Percentiles rank a stretch among this genome's conserved stretches.
phyloP scores from a whole-genome alignment of 2,113 vertebrate species.

The Corvus hawaiiensis region DNA sequence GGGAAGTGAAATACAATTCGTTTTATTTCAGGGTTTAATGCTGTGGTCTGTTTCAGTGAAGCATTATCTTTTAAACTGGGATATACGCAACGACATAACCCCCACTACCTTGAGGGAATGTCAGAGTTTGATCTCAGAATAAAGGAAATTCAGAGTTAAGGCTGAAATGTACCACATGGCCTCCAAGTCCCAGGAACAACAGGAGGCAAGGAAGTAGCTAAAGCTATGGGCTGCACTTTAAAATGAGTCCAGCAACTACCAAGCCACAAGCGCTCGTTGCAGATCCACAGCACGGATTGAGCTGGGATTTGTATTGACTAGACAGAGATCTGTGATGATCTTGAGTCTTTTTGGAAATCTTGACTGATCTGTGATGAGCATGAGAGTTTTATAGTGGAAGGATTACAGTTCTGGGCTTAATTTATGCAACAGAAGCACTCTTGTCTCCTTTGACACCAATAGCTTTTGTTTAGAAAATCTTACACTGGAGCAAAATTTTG shows the following conservation, averaged over 20 bases:
- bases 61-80: constrained; percentile 60
- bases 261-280: background rate
- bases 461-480: constrained; percentile 12
- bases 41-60: constrained; percentile 22
- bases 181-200: constrained; percentile 47
- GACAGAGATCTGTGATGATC: background rate
- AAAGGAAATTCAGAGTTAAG: constrained; percentile 73
- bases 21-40: constrained; percentile 55
- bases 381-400: background rate
- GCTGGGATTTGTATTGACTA: background rate
- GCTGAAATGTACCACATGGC: constrained; percentile 69
- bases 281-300: background rate
- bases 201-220: constrained; percentile 59
- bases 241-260: background rate
- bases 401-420: background rate
- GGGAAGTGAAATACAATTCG: background rate
- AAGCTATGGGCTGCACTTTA: constrained; percentile 38
- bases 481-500: background rate
- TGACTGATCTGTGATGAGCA: background rate
- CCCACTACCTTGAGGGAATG: constrained; percentile 61
- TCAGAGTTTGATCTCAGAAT: constrained; percentile 64
- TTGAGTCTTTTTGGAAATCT: background rate
- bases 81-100: constrained; percentile 31
- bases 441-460: background rate
- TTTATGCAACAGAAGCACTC: background rate